A percentile compares a stretch with the other conserved stretches of the same genome.
Conservation (phyloP, 2,888 invertebrate species). For the Schizotus pectinicornis region DNA sequence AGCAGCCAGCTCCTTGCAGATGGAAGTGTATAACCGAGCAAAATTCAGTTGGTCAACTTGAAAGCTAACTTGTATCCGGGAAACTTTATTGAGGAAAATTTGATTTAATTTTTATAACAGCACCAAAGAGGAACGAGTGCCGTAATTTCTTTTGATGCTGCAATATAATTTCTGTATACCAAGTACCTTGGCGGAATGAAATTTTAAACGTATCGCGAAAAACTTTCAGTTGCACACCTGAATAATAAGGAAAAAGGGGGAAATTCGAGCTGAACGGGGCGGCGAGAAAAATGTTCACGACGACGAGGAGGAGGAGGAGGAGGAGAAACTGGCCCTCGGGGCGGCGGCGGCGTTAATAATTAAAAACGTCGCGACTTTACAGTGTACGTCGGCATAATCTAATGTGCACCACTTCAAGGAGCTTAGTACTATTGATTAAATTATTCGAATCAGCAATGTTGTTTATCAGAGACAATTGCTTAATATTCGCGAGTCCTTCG, state of each 20-base stretch:
- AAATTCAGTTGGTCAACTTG: slow-evolving; percentile 30
- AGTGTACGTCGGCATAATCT: slow-evolving; percentile 10
- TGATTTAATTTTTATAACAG: slow-evolving; percentile 60
- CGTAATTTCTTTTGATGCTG: slow-evolving; percentile 60
- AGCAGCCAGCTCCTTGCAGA: slow-evolving; percentile 8
- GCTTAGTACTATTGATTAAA: slow-evolving; percentile 36
- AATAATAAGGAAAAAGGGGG: slow-evolving; percentile 38
- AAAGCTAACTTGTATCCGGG: slow-evolving; percentile 57
- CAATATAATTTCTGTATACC: slow-evolving; percentile 59
- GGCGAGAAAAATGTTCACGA: background rate
- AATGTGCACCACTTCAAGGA: slow-evolving; percentile 21
- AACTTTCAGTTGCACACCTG: slow-evolving; percentile 49
- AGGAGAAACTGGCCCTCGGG: background rate
- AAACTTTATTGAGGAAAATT: slow-evolving; percentile 60
- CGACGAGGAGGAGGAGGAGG: too few relatives aligned
- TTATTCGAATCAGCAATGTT: slow-evolving; percentile 34
- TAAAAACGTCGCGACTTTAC: slow-evolving; percentile 1
- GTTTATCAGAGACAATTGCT: slow-evolving; percentile 36
- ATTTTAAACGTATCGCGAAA: slow-evolving; percentile 50
- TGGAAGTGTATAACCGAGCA: slow-evolving; percentile 16
- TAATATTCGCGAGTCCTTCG: slow-evolving; percentile 33
- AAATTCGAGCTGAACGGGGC: slow-evolving; percentile 4
- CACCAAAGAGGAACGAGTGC: slow-evolving; percentile 58
- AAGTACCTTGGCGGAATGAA: slow-evolving; percentile 52
- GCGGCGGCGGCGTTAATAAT: background rate